These are phyloP conservation scores for Cephalopachus bancanus DNA, from an alignment of 2,797 vertebrate species.

Conservation along the genomic window DNA sequence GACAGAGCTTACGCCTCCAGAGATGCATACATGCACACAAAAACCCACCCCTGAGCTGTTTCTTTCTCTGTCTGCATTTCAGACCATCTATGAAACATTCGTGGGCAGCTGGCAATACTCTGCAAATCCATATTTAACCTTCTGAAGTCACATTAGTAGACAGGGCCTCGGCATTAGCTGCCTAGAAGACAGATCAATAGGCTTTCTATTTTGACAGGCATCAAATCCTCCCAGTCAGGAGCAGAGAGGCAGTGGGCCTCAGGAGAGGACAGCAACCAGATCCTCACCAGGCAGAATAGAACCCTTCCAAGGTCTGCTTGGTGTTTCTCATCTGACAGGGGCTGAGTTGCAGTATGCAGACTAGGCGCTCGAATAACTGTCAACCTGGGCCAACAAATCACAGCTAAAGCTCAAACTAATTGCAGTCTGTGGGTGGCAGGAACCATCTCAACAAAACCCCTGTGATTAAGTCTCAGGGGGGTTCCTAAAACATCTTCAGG, in stretches of 20 bases:
- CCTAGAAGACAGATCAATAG: conserved; percentile 78
- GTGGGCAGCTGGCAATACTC: conserved; percentile 76
- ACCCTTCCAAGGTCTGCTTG: rapidly evolving
- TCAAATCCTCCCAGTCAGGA: conserved; percentile 53
- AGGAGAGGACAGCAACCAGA: conserved; percentile 6
- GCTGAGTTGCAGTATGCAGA: neutral
- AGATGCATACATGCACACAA: neutral
- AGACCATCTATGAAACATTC: conserved; percentile 77
- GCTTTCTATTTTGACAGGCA: conserved; percentile 64
- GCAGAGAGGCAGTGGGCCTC: neutral
- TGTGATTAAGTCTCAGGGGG: neutral
- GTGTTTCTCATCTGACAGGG: neutral
- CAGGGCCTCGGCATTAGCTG: conserved; percentile 5
- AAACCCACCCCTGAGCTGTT: neutral
- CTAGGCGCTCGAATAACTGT: conserved; percentile 29
- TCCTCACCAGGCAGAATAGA: neutral
- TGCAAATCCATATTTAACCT: conserved; percentile 83
- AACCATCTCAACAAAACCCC: neutral
- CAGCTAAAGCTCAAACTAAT: neutral
- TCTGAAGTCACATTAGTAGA: conserved; percentile 76
- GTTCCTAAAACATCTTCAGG: neutral
- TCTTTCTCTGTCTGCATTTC: conserved; percentile 52
- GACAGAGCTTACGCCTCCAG: neutral
- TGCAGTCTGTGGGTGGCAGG: neutral
- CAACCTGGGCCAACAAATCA: conserved; percentile 29